Evolutionary conservation across 1,140 invertebrate genomes (phyloP), one percentile per base, ranked within the genome.

Genomic region (Drosophila takahashii): DNA sequence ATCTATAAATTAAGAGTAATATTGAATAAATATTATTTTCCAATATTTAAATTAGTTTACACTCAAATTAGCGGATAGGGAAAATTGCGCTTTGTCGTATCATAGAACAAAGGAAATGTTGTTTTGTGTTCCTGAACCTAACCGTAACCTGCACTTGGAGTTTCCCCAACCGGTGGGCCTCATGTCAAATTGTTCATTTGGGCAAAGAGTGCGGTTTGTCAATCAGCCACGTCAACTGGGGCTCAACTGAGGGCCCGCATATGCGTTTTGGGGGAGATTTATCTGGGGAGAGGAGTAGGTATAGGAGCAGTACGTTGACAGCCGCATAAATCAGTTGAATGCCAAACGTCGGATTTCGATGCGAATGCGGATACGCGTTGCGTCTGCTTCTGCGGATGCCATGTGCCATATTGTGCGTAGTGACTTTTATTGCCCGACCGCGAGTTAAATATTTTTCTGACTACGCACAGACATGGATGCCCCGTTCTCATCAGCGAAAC

Each of bases 121-220:
- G 64, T 70, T 70, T 48, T 37, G 34, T 26, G n/a, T 27, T 16
- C 29, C 26, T 16, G n/a, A 18, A n/a, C 26, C 6, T 15, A n/a
- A 27, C 18, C 36, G 9, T 13, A 53, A 47, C 15, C 50, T 15
- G 32, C 22, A 11, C 32, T 27, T 26, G 27, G n/a, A 42, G 9
- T 57, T 32, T 56, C 36, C 47, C 15, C 37, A 58, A 44, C 52
- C 62, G 39, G 44, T 47, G 56, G 62, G 77, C 79, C 79, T 41
- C 83, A 77, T 66, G 75, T 69, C 83, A 83, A 83, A 73, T 71
- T 81, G 79, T 86, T 79, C 79, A 87, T 87, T 86, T 87, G 54
- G 62, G 75, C 84, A 79, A 86, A 83, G 73, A 79, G 66, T 71
- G 76, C 79, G 79, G 83, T 83, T 87, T 86, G 83, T 86, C 83